Conservation (phyloP, 2,113 vertebrate species). For the Eudyptes chrysolophus region DNA sequence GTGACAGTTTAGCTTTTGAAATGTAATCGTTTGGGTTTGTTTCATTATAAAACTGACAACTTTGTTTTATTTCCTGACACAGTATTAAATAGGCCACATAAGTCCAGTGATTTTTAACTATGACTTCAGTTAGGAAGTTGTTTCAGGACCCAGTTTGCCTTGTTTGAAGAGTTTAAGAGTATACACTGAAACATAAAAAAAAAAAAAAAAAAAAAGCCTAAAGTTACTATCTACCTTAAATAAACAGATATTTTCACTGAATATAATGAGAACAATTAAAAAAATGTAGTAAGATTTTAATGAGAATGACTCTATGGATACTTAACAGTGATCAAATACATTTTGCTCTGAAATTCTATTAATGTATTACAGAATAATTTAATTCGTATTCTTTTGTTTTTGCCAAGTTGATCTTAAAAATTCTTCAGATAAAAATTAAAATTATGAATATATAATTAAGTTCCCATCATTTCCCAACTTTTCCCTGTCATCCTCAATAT, state of each 20-base stretch:
- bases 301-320: neutral
- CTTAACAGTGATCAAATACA: neutral
- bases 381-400: neutral
- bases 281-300: neutral
- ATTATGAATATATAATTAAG: neutral
- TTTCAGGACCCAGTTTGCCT: neutral
- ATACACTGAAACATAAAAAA: neutral
- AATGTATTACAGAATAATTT: neutral
- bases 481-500: neutral
- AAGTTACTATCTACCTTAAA: neutral
- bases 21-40: neutral
- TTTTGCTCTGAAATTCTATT: neutral
- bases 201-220: accelerated
- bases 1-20: neutral
- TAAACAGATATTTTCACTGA: neutral
- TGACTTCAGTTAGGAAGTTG: neutral
- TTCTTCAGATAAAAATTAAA: neutral
- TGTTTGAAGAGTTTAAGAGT: neutral
- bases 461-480: neutral
- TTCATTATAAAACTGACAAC: neutral
- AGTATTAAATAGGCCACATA: neutral
- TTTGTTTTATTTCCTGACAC: neutral
- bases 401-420: neutral
- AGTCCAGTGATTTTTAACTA: neutral
- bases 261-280: neutral